Evolutionary conservation across 1,140 invertebrate species (phyloP), one percentile per base, ranked within the genome.

Genomic region (Drosophila paulistorum): DNA sequence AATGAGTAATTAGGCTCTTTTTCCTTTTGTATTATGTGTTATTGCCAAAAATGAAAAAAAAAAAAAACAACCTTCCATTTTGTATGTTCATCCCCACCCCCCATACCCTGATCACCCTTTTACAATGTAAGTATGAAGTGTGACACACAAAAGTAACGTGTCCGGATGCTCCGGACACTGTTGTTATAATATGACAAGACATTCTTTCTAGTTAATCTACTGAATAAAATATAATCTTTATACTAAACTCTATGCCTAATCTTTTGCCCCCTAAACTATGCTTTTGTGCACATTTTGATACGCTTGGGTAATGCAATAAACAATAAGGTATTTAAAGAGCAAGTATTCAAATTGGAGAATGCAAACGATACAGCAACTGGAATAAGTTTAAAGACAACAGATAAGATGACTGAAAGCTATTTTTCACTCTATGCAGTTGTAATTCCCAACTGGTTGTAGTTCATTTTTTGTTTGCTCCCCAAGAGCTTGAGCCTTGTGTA

Each of bases 161-260:
- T 48, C 1, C 13, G n/a, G n/a, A 17, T 48, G 45, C 17, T 17
- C n/a, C 30, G 45, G 55, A 30, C 30, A 6, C 20, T 41, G 42
- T 74, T 83, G 84, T 86, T 87, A 73, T 70, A 30, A 75, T 81
- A 90, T 75, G 77, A 74, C 48, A 81, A 84, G 45, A 69, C 55
- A 75, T 71, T 63, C 68, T 23, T 74, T 65, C 30, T 75, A 58
- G 61, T 87, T 87, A 77, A 66, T 42, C 23, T 70, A 75, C 48
- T 73, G 69, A 77, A 77, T 65, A 57, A 76, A 75, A 76, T 55
- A 33, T n/a, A 75, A 20, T 54, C 14, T 59, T 60, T 48, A 59
- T 63, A 39, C 35, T 58, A 5, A 5, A 11, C 33, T 30, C 30
- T 20, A 37, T 57, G n/a, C 42, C 20, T 42, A 7, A n/a, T 48